Evolutionary conservation across 1,140 invertebrate genomes (phyloP).

Genomic region (Drosophila kurseongensis): DNA sequence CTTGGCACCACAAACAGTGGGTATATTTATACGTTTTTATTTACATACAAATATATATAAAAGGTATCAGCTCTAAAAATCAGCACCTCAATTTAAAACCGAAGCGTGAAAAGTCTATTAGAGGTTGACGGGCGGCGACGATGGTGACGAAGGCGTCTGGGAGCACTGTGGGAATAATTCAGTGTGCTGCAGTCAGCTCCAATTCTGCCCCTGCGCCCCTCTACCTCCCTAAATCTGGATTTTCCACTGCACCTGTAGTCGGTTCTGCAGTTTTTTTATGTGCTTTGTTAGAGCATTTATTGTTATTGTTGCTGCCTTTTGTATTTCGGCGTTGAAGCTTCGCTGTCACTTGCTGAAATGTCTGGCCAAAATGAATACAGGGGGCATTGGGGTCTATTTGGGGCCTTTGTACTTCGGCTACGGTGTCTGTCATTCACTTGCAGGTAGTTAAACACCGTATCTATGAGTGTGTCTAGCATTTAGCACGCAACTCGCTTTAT

Average conservation of each 20-base stretch:
- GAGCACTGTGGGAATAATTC: conserved; percentile 75
- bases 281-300: conserved; percentile 23
- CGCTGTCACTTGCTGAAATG: conserved; percentile 78
- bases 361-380: conserved; percentile 61
- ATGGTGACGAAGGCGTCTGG: conserved; percentile 42
- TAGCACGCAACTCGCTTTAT: conserved; percentile 67
- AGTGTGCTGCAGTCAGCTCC: conserved; percentile 59
- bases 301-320: conserved; percentile 54
- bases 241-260: conserved; percentile 60
- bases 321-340: conserved; percentile 80
- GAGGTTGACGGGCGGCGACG: conserved; percentile 46
- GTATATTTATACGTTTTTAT: conserved; percentile 19
- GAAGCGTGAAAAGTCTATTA: conserved; percentile 80
- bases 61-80: conserved; percentile 70
- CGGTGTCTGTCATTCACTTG: conserved; percentile 67
- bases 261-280: conserved; percentile 46
- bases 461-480: conserved; percentile 57
- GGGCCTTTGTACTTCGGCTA: conserved; percentile 52
- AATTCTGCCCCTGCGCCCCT: conserved; percentile 15
- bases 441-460: conserved; percentile 57
- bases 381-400: conserved; percentile 11
- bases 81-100: conserved; percentile 79
- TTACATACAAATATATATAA: conserved; percentile 16
- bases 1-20: conserved; percentile 14
- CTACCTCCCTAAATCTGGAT: conserved; percentile 11